These are phyloP conservation scores for Punctoribates punctum DNA, from an alignment of 2,888 invertebrate genomes.

Conservation along the genomic window DNA sequence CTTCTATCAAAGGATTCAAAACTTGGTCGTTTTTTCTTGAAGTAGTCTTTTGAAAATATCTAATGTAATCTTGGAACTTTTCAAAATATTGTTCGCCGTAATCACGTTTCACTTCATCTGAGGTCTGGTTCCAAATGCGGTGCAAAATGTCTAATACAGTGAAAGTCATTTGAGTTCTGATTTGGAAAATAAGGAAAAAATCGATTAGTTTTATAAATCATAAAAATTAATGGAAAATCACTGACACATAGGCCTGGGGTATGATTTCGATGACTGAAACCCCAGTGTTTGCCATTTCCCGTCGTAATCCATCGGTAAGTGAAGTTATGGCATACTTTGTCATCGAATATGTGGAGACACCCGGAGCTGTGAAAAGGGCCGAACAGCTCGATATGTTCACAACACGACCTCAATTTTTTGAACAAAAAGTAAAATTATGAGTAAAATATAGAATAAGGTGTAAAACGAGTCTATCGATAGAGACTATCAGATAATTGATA, in stretches of 20 bases:
- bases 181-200: not conserved
- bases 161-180: not conserved
- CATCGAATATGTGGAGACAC: not conserved
- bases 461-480: too few relatives aligned
- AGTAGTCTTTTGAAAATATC: not conserved
- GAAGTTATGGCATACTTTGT: not conserved
- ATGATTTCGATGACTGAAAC: not conserved
- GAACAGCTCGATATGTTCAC: slow-evolving; percentile 34
- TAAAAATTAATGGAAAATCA: too few relatives aligned
- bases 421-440: too few relatives aligned
- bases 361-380: not conserved
- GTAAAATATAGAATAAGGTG: not conserved
- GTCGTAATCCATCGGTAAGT: not conserved
- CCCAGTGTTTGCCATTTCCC: not conserved
- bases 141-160: not conserved
- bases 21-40: not conserved
- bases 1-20: not conserved
- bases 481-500: too few relatives aligned
- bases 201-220: not conserved
- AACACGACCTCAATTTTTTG: slow-evolving; percentile 26
- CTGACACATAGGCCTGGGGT: not conserved
- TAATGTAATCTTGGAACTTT: too few relatives aligned
- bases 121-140: not conserved
- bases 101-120: not conserved
- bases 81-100: not conserved